These are phyloP conservation scores for Haplochromis burtoni DNA, from an alignment of 2,113 vertebrate species.

Conservation along the genomic window DNA sequence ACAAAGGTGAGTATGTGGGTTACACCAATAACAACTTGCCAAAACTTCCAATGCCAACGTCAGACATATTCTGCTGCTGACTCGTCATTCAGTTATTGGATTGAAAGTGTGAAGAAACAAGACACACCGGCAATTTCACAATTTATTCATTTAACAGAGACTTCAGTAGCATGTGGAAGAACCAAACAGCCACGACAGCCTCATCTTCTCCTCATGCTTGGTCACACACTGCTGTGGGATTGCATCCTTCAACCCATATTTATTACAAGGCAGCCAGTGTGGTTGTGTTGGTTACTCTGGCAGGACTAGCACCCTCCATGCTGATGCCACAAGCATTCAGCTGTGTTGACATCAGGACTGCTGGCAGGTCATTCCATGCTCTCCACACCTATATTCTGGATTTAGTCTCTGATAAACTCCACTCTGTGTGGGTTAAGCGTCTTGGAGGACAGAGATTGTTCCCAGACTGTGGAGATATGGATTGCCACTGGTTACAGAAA, in stretches of 20 bases:
- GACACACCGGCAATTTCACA: not conserved
- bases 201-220: not conserved
- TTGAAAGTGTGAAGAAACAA: accelerated
- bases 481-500: not conserved
- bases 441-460: not conserved
- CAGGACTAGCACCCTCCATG: not conserved
- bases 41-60: not conserved
- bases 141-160: not conserved
- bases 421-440: not conserved
- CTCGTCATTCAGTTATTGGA: not conserved
- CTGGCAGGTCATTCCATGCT: not conserved
- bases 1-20: not conserved
- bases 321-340: not conserved
- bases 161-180: not conserved
- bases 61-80: not conserved
- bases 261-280: not conserved
- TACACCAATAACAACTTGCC: not conserved
- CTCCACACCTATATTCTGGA: not conserved
- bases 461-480: not conserved
- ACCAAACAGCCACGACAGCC: not conserved
- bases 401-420: not conserved
- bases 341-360: not conserved
- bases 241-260: not conserved
- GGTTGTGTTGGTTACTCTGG: not conserved
- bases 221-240: not conserved